Base-by-base conservation (phyloP, 2,797 vertebrate species). In the Phataginus tetradactyla region DNA sequence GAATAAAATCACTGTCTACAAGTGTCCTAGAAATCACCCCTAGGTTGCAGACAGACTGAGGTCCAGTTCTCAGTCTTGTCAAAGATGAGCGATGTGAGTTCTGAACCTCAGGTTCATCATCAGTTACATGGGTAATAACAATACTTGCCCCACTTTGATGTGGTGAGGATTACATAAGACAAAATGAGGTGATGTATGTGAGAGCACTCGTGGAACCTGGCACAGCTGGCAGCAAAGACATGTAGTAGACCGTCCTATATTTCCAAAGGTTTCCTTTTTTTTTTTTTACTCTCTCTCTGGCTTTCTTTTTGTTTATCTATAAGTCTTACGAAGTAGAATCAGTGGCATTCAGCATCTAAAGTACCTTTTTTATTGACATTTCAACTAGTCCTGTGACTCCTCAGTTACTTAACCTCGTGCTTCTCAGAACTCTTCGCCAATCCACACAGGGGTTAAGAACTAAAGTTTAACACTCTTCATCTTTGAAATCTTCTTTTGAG, bases 351-450 rank as follows among this genome's bases (percentile, higher is more conserved):
- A 87, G 45, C 27, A 37, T 51, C 23, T 83, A 57, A 72, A 88
- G 42, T 25, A 39, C 11, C 39, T 86, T 91, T 68, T 66, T 87
- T 92, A 51, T 55, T 68, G 91, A 25, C 75, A 63, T 84, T 89
- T 89, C 78, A 84, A 66, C 71, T 13, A 90, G 27, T 34, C 59
- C 51, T 77, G 68, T 79, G 86, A 77, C 75, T 94, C 53, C 15
- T 96, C n/a, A 71, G 34, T 92, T 94, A 69, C 69, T 72, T 89
- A 91, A 90, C 29, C 7, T 39, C 25, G 29, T 66, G 89, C 72
- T 85, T 96, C 66, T 96, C 18, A 68, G 94, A 95, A 97, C 75
- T 95, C 90, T 93, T 94, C 63, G 57, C 66, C 61, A 95, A 64
- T 74, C 39, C 63, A 78, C 61, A 61, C 42, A 79, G 49, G 80